phyloP scores from a whole-genome alignment of 2,888 invertebrate species.

The Ditylenchus weischeri region DNA sequence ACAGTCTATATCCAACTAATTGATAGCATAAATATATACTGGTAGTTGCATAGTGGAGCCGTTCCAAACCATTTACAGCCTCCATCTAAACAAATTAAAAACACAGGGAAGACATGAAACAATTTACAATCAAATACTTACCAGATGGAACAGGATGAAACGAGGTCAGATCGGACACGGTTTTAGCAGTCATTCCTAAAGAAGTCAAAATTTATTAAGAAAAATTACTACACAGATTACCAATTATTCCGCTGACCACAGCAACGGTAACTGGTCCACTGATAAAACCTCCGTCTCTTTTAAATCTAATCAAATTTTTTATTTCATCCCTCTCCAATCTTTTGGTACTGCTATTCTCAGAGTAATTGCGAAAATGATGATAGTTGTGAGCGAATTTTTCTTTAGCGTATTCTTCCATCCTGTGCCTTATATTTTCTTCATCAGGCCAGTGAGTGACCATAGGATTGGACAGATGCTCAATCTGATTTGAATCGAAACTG shows the following conservation, averaged over 20 bases:
- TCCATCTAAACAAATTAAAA: slow-evolving; percentile 31
- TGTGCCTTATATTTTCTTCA: background rate
- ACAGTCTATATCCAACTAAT: background rate
- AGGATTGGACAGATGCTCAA: background rate
- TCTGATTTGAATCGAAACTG: too few species aligned
- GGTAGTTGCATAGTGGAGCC: slow-evolving; percentile 52
- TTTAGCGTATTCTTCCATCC: slow-evolving; percentile 1
- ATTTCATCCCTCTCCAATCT: background rate
- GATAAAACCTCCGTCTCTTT: slow-evolving; percentile 21
- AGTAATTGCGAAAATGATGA: background rate
- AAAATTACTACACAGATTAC: slow-evolving; percentile 28
- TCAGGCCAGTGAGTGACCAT: slow-evolving; percentile 9
- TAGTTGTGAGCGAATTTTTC: slow-evolving; percentile 12
- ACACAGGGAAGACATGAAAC: too few species aligned
- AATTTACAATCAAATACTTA: too few species aligned
- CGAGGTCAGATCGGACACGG: slow-evolving; percentile 46
- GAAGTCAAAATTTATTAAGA: too few species aligned
- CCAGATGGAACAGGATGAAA: slow-evolving; percentile 36
- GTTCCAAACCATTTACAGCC: slow-evolving; percentile 54
- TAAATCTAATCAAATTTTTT: background rate
- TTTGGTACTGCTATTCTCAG: background rate
- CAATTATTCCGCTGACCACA: slow-evolving; percentile 53
- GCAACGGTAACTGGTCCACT: slow-evolving; percentile 36
- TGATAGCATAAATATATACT: slow-evolving; percentile 15
- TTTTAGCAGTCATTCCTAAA: slow-evolving; percentile 51